These are phyloP conservation scores for Bombus sibiricus DNA, from an alignment of 1,140 invertebrate genomes.

Conservation along the genomic window DNA sequence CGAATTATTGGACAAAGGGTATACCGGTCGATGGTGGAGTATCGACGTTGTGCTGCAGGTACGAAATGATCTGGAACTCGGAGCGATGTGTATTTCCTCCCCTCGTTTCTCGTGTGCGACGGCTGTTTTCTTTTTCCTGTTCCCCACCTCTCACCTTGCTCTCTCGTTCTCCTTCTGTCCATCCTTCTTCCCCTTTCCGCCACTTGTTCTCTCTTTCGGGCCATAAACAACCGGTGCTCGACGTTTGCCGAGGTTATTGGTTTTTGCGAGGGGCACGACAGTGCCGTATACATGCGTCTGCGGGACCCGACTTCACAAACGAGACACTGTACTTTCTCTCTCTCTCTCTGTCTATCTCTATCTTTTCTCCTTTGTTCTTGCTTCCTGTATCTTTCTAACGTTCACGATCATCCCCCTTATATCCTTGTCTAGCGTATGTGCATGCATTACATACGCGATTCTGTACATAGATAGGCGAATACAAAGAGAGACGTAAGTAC, in stretches of 20 bases:
- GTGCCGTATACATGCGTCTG: conserved; percentile 44
- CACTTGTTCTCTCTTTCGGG: conserved; percentile 47
- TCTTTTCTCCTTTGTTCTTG: too few relatives aligned
- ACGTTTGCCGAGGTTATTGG: conserved; percentile 69
- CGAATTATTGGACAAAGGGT: conserved; percentile 12
- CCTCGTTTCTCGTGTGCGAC: neutral
- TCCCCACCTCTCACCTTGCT: conserved; percentile 1
- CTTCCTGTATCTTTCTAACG: neutral
- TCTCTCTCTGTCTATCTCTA: neutral
- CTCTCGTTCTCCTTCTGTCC: neutral
- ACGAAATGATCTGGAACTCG: conserved; percentile 28
- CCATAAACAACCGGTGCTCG: conserved; percentile 52
- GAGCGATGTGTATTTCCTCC: conserved; percentile 22
- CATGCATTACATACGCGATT: too few relatives aligned
- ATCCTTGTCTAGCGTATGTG: neutral
- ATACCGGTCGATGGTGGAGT: neutral
- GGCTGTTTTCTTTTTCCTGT: conserved; percentile 22
- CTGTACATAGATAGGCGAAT: neutral
- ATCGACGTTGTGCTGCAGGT: conserved; percentile 13
- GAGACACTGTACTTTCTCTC: neutral
- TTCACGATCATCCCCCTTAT: neutral
- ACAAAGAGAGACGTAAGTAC: neutral
- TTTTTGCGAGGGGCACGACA: conserved; percentile 63
- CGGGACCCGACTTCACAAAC: neutral
- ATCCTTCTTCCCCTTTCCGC: conserved; percentile 4